Evolutionary conservation across 2,113 vertebrate genomes (phyloP).

Genomic region (Rhynchopsitta pachyrhyncha): DNA sequence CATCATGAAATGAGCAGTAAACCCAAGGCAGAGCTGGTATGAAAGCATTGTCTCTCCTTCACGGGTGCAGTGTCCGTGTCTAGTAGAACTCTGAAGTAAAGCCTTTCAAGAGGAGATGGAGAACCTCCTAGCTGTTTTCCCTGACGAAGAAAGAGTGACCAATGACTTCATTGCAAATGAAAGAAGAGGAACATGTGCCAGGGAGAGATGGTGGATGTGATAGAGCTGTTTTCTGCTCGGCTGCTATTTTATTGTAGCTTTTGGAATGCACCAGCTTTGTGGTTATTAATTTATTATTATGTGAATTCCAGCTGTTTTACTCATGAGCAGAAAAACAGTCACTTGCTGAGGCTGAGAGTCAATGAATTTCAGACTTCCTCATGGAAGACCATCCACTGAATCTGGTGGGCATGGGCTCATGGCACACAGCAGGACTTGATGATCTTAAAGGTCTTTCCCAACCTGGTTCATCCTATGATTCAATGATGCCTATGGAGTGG

Average conservation of each 20-base stretch:
- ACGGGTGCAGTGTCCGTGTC: fast-evolving
- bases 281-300: constrained; percentile 35
- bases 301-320: constrained; percentile 31
- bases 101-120: not conserved
- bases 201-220: not conserved
- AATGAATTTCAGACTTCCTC: fast-evolving
- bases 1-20: fast-evolving
- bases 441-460: not conserved
- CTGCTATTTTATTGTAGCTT: not conserved
- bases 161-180: not conserved
- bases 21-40: fast-evolving
- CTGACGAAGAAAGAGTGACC: not conserved
- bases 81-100: not conserved
- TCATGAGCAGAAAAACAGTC: not conserved
- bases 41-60: not conserved
- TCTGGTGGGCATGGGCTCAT: fast-evolving
- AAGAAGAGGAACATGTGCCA: not conserved
- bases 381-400: not conserved
- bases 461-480: not conserved
- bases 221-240: not conserved
- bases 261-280: not conserved
- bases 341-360: not conserved
- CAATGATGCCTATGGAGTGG: fast-evolving
- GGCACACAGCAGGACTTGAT: fast-evolving
- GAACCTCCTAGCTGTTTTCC: not conserved